These are phyloP conservation scores for Drosophila teissieri DNA, from an alignment of 1,140 invertebrate species.

Conservation along the genomic window DNA sequence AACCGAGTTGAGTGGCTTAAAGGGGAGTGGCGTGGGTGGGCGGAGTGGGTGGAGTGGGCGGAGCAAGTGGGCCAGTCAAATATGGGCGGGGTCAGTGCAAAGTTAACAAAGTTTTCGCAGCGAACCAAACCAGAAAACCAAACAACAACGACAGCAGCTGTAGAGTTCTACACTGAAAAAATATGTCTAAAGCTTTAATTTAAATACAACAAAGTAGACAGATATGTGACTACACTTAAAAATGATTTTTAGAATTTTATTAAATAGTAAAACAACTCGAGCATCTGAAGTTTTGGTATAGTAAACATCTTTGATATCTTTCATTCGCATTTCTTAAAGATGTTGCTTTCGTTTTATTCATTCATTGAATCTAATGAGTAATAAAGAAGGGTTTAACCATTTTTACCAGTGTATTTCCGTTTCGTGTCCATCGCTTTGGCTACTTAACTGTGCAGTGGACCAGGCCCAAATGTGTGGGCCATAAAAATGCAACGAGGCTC, in stretches of 20 bases:
- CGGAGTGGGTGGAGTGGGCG: neutral
- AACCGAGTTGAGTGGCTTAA: constrained; percentile 44
- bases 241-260: neutral
- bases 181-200: too few relatives aligned
- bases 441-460: constrained; percentile 61
- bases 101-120: constrained; percentile 75
- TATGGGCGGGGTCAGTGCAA: neutral
- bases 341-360: too few relatives aligned
- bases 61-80: constrained; percentile 8
- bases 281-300: too few relatives aligned
- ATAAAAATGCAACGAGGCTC: constrained; percentile 57
- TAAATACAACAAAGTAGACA: too few relatives aligned
- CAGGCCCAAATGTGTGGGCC: constrained; percentile 49
- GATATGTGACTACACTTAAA: too few relatives aligned
- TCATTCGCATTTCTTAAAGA: too few relatives aligned
- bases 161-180: constrained; percentile 10
- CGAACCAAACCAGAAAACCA: constrained; percentile 56
- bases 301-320: too few relatives aligned
- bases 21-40: neutral
- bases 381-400: too few relatives aligned
- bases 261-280: neutral
- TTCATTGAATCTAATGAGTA: too few relatives aligned
- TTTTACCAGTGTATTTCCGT: constrained; percentile 3
- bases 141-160: constrained; percentile 43
- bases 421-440: constrained; percentile 55